Evolutionary conservation across 2,888 invertebrate species (phyloP), one percentile per base, ranked within the genome.

Genomic region (Caenorhabditis japonica): DNA sequence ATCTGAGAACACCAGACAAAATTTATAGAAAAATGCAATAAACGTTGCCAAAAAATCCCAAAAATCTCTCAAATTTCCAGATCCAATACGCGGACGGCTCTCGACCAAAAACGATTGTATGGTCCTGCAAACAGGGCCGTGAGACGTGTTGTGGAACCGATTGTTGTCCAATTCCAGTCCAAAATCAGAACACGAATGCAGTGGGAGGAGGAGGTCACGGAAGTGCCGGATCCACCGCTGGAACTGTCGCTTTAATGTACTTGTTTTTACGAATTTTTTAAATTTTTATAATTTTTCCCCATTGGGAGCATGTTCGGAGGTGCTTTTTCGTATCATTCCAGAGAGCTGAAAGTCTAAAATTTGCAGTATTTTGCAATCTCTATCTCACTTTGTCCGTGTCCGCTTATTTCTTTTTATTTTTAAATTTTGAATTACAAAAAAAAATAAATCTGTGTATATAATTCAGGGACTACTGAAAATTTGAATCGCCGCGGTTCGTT

Each of bases 41-140:
- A 30, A 5, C 10, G 30, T 30, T 7, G 7, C 30, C 10, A 30
- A 5, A 39, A 13, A 8, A 39, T 10, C n/a, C 39, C 12, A 15
- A 36, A 38, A n/a, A n/a, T 25, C 27, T 52, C 4, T 4, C 33
- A 23, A 17, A 44, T 8, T 27, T 46, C 58, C 58, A 86, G 85
- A 53, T 85, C 27, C 83, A 83, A 75, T 86, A 82, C 76, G 30
- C 61, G 2, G 79, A 86, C 53, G 86, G 86, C 10, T 72, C 83
- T 4, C 80, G 83, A 7, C 85, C 85, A 13, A 83, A 84, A 49
- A 66, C 71, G 13, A 76, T 85, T 30, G 79, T 81, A 12, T 85
- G 85, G 85, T 64, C 78, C 0, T 85, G 85, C 34, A 69, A 79
- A 49, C 39, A 71, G 12, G 73, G 71, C 2, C 39, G 53, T 8